Evolutionary conservation across 1,140 invertebrate genomes (phyloP), one percentile per base, ranked within the genome.

Genomic region (Onthophagus taurus): DNA sequence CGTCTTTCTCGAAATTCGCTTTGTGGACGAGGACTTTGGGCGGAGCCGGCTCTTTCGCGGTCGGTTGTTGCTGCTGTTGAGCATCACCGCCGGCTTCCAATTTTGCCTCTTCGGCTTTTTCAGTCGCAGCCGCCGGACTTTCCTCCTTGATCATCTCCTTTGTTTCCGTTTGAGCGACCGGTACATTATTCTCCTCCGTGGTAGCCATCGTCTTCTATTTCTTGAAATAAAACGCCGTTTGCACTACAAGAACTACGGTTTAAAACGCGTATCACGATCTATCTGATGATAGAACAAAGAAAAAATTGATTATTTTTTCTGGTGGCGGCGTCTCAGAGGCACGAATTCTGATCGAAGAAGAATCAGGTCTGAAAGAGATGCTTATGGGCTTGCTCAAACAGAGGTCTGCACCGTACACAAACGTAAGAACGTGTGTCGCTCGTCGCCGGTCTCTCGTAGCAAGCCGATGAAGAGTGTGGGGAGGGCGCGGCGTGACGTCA

Each of bases 1-100:
- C 70, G 68, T 94, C 90, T 70, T 91, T 88, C 60, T 94, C 86
- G 64, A 78, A 95, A 67, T 91, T 88, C 35, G 75, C 64, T 67
- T 93, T 93, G 66, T 90, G 87, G 30, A 89, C 88, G 55, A 78
- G 72, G 13, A 77, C 74, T 59, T 88, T 88, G 31, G 81, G 78
- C 31, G 78, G 74, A 31, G 76, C 67, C 51, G 76, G 70, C 30
- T 65, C 63, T 31, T 64, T 64, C 34, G 65, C 55, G 42, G 67
- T 58, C 31, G 72, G 68, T n/a, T n/a, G n/a, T n/a, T n/a, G n/a
- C n/a, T n/a, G n/a, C n/a, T n/a, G n/a, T n/a, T n/a, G n/a, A 49
- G 74, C 71, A 47, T 66, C 60, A 49, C 74, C 70, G 48, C 67
- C 69, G 47, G 70, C 67, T 47, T 73, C 69, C 42, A 75, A 74